phyloP scores from a whole-genome alignment of 2,888 invertebrate genomes.

The Nemurella pictetii region DNA sequence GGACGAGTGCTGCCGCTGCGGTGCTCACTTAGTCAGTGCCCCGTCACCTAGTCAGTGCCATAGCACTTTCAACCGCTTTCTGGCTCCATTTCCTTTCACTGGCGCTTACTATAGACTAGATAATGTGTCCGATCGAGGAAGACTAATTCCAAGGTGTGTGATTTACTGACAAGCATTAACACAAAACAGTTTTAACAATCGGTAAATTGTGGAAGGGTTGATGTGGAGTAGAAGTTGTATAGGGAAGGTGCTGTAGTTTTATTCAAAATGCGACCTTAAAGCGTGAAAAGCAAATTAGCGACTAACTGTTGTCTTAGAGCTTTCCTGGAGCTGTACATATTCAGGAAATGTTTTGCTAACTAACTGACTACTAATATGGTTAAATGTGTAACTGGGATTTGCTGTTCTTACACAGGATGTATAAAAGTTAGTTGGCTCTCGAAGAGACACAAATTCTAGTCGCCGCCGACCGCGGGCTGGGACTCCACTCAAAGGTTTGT shows the following conservation, averaged over 20 bases:
- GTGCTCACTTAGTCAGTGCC: too few species aligned
- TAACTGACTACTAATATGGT: conserved; percentile 23
- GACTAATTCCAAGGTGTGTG: not conserved
- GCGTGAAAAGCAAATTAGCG: not conserved
- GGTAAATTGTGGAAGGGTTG: not conserved
- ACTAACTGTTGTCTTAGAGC: not conserved
- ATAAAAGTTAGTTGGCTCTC: conserved; percentile 30
- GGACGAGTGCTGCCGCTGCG: too few species aligned
- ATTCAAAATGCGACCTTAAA: not conserved
- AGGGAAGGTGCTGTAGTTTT: not conserved
- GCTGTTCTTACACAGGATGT: conserved; percentile 25
- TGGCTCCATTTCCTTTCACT: too few species aligned
- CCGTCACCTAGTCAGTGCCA: too few species aligned
- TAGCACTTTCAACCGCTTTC: not conserved
- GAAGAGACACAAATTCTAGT: conserved; percentile 16
- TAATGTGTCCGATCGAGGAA: not conserved
- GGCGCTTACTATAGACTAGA: not conserved
- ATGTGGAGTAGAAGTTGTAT: not conserved
- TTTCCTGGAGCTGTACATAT: not conserved
- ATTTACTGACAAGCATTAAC: too few species aligned
- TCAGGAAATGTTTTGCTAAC: not conserved
- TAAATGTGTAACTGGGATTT: conserved; percentile 28
- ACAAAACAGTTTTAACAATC: not conserved
- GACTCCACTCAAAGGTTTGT: not conserved
- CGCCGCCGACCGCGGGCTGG: conserved; percentile 10